Evolutionary conservation across 2,797 vertebrate species (phyloP).

Genomic region (Acrossocheilus wenchowensis): DNA sequence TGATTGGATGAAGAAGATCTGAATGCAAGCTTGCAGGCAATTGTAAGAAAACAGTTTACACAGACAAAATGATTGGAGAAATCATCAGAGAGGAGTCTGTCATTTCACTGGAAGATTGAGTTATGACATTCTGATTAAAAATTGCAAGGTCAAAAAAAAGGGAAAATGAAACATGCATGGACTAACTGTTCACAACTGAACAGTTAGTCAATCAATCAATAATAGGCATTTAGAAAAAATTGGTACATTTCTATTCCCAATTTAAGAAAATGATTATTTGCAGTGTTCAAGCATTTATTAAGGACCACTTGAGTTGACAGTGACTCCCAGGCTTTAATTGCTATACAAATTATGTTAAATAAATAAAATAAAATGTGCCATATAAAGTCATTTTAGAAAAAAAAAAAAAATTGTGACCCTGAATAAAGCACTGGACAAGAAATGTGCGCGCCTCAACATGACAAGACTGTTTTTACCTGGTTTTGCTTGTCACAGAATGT

Average conservation of each 20-base stretch:
- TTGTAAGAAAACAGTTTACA: not conserved
- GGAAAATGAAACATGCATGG: not conserved
- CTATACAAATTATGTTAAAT: not conserved
- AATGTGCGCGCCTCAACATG: not conserved
- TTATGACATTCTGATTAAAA: not conserved
- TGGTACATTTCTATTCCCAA: not conserved
- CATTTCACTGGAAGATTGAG: not conserved
- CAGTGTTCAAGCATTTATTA: not conserved
- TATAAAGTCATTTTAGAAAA: not conserved
- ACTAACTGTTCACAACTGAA: not conserved
- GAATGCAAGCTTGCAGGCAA: not conserved
- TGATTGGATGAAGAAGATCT: not conserved
- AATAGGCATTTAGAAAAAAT: not conserved
- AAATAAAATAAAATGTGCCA: not conserved
- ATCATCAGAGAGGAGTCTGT: not conserved
- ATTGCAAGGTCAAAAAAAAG: not conserved
- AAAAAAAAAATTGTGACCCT: not conserved
- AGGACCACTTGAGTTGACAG: not conserved
- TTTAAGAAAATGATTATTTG: not conserved
- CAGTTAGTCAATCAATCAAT: not conserved
- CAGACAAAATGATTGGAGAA: not conserved
- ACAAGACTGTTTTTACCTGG: not conserved
- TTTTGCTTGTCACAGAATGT: slow-evolving; percentile 4
- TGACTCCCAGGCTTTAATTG: not conserved
- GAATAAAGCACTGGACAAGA: not conserved